Percentiles rank a stretch among this genome's conserved stretches.
phyloP scores from a whole-genome alignment of 1,140 invertebrate genomes.

The Zophobas morio region DNA sequence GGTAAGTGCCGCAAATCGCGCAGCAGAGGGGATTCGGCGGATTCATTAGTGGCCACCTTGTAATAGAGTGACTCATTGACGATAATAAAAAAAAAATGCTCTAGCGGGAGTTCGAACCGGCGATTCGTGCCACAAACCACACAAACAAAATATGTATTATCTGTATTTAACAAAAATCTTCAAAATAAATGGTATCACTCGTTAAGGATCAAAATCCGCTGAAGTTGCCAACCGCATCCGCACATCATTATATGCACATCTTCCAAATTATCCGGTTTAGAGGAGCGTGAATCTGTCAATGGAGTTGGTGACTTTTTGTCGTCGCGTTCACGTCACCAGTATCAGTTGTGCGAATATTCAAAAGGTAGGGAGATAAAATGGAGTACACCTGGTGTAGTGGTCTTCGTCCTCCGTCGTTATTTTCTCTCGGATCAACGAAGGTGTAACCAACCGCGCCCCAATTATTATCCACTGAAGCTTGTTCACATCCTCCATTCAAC shows the following conservation, averaged over 20 bases:
- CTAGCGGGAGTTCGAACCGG: too few relatives aligned
- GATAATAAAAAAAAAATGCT: too few relatives aligned
- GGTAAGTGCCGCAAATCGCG: slow-evolving; percentile 31
- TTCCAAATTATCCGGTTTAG: slow-evolving; percentile 34
- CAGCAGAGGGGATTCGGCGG: neutral
- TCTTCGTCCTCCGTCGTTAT: slow-evolving; percentile 62
- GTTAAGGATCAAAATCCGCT: slow-evolving; percentile 4
- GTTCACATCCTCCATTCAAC: slow-evolving; percentile 47
- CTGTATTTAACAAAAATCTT: too few relatives aligned
- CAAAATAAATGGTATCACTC: neutral
- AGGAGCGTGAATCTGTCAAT: slow-evolving; percentile 34
- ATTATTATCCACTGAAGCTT: slow-evolving; percentile 62
- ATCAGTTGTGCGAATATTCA: slow-evolving; percentile 26
- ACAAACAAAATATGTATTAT: too few relatives aligned
- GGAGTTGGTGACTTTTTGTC: slow-evolving; percentile 37
- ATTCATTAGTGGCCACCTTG: slow-evolving; percentile 8
- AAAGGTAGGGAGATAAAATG: slow-evolving; percentile 25
- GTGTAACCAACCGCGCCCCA: slow-evolving; percentile 64
- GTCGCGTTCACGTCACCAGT: slow-evolving; percentile 3
- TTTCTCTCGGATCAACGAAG: slow-evolving; percentile 62
- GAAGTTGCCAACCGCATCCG: slow-evolving; percentile 11
- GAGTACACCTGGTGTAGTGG: slow-evolving; percentile 52
- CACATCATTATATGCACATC: slow-evolving; percentile 42
- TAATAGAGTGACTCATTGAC: neutral
- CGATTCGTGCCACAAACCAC: too few relatives aligned